These are phyloP conservation scores for Aphrophora alni DNA, from an alignment of 2,888 invertebrate species.

Conservation along the genomic window DNA sequence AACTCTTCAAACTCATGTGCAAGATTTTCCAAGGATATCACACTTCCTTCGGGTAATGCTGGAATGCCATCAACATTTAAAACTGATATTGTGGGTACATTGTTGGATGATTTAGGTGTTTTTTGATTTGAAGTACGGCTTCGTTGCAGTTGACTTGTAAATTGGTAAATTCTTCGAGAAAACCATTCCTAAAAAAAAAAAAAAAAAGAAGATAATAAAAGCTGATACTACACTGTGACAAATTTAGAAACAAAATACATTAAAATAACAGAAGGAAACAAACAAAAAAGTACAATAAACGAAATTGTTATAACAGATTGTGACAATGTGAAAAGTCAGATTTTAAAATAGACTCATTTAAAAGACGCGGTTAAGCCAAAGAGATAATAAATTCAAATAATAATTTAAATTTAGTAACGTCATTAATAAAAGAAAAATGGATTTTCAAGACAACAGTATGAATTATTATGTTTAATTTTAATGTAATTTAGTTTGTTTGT, in stretches of 20 bases:
- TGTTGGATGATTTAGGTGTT: neutral
- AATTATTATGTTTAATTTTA: no score
- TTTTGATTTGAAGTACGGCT: neutral
- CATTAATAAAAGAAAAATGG: no score
- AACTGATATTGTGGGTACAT: conserved; percentile 30
- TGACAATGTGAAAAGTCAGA: no score
- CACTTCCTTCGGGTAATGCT: conserved; percentile 34
- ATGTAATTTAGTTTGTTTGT: no score
- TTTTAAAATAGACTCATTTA: no score
- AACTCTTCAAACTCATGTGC: conserved; percentile 86
- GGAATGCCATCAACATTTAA: conserved; percentile 31
- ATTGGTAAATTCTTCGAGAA: conserved; percentile 68
- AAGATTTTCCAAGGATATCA: conserved; percentile 56
- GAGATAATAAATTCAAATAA: no score
- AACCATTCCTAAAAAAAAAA: conserved; percentile 74
- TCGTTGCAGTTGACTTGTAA: conserved; percentile 64
- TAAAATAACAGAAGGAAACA: neutral
- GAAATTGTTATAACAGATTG: neutral
- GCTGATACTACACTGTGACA: no score
- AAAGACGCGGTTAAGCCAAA: no score
- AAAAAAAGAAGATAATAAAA: neutral
- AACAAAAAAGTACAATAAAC: neutral
- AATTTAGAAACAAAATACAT: no score
- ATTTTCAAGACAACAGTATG: no score
- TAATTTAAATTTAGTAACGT: no score